Evolutionary conservation across 2,797 vertebrate species (phyloP).

Genomic region (Coreius guichenoti): DNA sequence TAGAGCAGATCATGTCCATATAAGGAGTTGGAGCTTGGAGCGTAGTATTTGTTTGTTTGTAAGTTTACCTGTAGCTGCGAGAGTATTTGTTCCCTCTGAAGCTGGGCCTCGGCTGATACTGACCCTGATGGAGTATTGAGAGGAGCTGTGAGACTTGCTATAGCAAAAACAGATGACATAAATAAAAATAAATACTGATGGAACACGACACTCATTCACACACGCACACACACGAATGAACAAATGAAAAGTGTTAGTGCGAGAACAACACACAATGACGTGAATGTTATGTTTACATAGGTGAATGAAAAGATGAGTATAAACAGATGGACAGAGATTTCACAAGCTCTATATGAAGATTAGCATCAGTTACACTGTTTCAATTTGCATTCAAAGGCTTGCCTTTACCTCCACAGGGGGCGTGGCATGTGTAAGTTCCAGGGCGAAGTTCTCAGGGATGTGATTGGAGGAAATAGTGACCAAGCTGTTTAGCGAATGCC

Average conservation of each 20-base stretch:
- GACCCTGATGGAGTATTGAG: conserved; percentile 99
- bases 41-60: conserved; percentile 39
- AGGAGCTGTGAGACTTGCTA: conserved; percentile 99
- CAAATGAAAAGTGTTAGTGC: conserved; percentile 33
- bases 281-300: conserved; percentile 65
- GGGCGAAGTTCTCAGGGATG: conserved; percentile 93
- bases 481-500: conserved; percentile 95
- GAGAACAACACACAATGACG: conserved; percentile 57
- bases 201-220: conserved; percentile 59
- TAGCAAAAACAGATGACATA: conserved; percentile 79
- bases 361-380: conserved; percentile 40
- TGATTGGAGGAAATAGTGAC: conserved; percentile 98
- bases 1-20: conserved; percentile 42
- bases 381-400: conserved; percentile 24
- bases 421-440: conserved; percentile 94
- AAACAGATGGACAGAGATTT: conserved; percentile 41
- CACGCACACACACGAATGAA: conserved; percentile 29
- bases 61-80: conserved; percentile 95
- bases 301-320: conserved; percentile 4
- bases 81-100: conserved; percentile 99
- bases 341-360: neutral
- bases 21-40: conserved; percentile 35
- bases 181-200: conserved; percentile 74
- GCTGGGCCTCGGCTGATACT: conserved; percentile 98
- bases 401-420: conserved; percentile 94